Conservation (phyloP, 2,888 invertebrate genomes). For the Torymus auratus region DNA sequence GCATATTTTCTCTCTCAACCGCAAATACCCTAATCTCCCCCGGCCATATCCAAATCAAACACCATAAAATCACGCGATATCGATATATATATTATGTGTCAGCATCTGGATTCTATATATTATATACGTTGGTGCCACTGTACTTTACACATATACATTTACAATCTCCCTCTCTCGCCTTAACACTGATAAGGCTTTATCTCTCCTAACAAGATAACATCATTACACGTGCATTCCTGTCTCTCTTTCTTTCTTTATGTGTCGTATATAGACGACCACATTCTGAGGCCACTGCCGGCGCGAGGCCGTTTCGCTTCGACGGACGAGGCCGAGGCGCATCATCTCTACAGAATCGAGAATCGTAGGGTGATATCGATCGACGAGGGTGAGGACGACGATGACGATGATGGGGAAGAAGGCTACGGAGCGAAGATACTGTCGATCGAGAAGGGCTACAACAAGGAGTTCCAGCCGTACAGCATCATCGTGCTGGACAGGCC, state of each 20-base stretch:
- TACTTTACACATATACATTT: not conserved
- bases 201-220: conserved; percentile 48
- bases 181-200: conserved; percentile 48
- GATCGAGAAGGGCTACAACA: conserved; percentile 66
- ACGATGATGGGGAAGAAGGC: conserved; percentile 53
- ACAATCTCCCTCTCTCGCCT: conserved; percentile 31
- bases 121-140: too few species aligned
- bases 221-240: not conserved
- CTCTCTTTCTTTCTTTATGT: conserved; percentile 46
- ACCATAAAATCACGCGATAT: too few species aligned
- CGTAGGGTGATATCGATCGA: conserved; percentile 37
- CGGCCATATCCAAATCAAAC: too few species aligned
- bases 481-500: conserved; percentile 65
- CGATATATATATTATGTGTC: too few species aligned
- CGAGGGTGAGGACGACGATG: conserved; percentile 38
- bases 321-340: conserved; percentile 44
- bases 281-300: conserved; percentile 60
- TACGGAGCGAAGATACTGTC: conserved; percentile 61
- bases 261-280: conserved; percentile 64
- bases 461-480: conserved; percentile 64
- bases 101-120: too few species aligned
- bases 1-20: too few species aligned
- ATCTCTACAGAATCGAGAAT: conserved; percentile 45
- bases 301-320: conserved; percentile 57
- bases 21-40: too few species aligned